Evolutionary conservation across 2,888 invertebrate genomes (phyloP), one percentile per base, ranked within the genome.

Genomic region (Hoplodrina ambigua): DNA sequence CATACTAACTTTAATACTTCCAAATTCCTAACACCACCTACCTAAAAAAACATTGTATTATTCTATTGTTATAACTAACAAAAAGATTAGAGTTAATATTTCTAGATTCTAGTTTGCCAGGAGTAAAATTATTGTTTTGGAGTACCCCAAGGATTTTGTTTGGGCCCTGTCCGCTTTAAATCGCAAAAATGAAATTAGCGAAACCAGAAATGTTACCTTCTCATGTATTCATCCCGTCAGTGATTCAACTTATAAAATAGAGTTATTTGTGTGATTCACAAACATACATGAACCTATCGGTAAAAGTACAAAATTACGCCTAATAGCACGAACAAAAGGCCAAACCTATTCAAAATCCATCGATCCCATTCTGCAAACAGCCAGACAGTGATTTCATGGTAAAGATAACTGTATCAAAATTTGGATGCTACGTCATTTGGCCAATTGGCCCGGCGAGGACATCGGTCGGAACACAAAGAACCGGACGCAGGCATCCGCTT

Each of bases 401-500:
- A 88, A 84, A 91, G 93, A 93, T 95, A 95, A 94, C 94, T 92
- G 94, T 94, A 92, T 80, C 83, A 88, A 91, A 91, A 91, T 90
- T 91, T 87, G 88, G 89, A 85, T 84, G 84, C 85, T 87, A 89
- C 93, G 93, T 93, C 92, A 94, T 92, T 91, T 81, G 87, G 85
- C 87, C 89, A 88, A 89, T 90, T 87, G 87, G 85, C 86, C 86
- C 81, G 90, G 80, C 94, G 95, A 95, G 95, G 95, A 96, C 95
- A 93, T 94, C 92, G 94, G 83, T 92, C 94, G 84, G 73, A 54
- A 13, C 82, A 96, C 94, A 96, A 96, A 88, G 81, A 72, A 75
- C 92, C 93, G 95, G 95, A 96, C 84, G 89, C 77, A 20, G 53
- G 84, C 91, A 88, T 95, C 95, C 95, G 95, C 90, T 94, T 93